These are phyloP conservation scores for Gallinago nigripennis DNA, from an alignment of 2,797 vertebrate species.

Conservation along the genomic window DNA sequence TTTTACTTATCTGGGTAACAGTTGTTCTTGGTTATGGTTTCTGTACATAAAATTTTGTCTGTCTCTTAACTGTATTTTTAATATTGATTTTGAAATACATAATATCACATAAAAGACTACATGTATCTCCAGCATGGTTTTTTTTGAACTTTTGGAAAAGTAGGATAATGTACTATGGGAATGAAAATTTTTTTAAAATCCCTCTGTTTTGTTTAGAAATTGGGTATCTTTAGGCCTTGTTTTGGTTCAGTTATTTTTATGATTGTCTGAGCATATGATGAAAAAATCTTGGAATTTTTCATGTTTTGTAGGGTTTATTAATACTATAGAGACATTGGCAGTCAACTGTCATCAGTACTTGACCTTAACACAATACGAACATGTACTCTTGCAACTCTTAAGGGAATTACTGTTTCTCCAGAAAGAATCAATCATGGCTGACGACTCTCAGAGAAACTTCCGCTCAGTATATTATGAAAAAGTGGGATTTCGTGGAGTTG, in stretches of 20 bases:
- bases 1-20: not conserved
- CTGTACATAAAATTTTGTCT: not conserved
- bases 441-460: conserved; percentile 97
- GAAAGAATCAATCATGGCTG: conserved; percentile 82
- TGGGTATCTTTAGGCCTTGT: not conserved
- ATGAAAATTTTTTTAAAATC: rapidly evolving
- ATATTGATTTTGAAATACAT: not conserved
- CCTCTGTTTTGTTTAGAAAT: not conserved
- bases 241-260: not conserved
- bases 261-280: not conserved
- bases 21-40: not conserved
- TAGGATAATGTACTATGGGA: not conserved
- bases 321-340: not conserved
- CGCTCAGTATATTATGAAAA: conserved; percentile 98
- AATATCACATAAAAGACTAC: rapidly evolving
- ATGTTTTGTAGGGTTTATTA: not conserved
- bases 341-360: not conserved
- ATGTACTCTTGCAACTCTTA: not conserved
- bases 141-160: not conserved
- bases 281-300: not conserved
- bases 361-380: not conserved
- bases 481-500: conserved; percentile 96
- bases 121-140: not conserved
- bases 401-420: not conserved
- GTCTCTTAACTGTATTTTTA: not conserved